A percentile compares a stretch with the other conserved stretches of the same genome.
Conservation (phyloP, 2,797 vertebrate genomes). For the Cyclopterus lumpus region DNA sequence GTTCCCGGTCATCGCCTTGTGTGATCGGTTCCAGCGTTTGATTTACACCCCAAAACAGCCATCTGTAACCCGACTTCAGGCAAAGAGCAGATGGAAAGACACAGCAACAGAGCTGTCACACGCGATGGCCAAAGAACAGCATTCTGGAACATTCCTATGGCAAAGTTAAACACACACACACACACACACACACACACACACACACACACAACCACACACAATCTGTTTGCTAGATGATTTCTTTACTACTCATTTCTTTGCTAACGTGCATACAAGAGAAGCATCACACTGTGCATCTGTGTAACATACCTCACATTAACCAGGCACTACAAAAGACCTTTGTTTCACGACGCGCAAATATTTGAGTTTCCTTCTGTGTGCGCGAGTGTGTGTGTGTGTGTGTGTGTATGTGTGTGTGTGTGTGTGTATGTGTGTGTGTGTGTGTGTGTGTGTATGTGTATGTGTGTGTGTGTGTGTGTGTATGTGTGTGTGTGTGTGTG, state of each 20-base stretch:
- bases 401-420: background rate
- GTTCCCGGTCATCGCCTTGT: background rate
- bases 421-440: background rate
- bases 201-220: too few relatives aligned
- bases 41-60: background rate
- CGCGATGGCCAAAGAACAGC: too few relatives aligned
- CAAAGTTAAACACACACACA: background rate
- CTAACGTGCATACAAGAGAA: background rate
- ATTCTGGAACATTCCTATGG: background rate
- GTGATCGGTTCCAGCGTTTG: background rate
- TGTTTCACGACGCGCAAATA: background rate
- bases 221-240: background rate
- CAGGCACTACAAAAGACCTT: conserved; percentile 3
- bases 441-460: background rate
- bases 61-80: too few relatives aligned
- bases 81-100: too few relatives aligned
- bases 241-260: background rate
- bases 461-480: background rate
- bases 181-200: background rate
- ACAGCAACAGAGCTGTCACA: background rate
- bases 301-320: conserved; percentile 12
- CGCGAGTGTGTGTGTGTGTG: background rate
- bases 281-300: background rate
- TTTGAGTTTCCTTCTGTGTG: background rate
- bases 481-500: background rate